Percentiles rank a stretch among this genome's conserved stretches.
phyloP scores from a whole-genome alignment of 2,113 vertebrate genomes.

The Odocoileus virginianus region DNA sequence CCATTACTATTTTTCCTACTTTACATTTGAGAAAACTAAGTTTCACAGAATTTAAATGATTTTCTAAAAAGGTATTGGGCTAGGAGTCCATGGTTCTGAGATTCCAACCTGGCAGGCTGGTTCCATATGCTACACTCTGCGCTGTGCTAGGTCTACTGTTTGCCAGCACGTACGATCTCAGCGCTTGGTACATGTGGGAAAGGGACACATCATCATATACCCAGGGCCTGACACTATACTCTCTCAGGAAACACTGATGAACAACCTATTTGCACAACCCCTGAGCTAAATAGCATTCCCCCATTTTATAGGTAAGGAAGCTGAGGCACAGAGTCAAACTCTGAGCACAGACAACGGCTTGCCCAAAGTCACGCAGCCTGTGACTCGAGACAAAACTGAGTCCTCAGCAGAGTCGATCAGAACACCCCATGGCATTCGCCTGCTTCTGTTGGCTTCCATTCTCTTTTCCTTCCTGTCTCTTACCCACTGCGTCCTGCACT shows the following conservation, averaged over 20 bases:
- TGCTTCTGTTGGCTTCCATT: not conserved
- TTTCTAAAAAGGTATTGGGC: not conserved
- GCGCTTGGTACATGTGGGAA: not conserved
- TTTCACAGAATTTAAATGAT: not conserved
- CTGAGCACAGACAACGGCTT: not conserved
- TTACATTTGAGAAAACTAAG: not conserved
- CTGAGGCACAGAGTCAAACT: not conserved
- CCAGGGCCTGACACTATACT: not conserved
- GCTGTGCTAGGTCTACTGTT: too few species aligned
- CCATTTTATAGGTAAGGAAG: not conserved
- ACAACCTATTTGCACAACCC: not conserved
- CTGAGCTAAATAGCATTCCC: not conserved
- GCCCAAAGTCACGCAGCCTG: not conserved
- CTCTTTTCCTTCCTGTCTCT: not conserved
- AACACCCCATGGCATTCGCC: rapidly evolving
- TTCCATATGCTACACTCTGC: not conserved
- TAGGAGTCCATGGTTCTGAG: not conserved
- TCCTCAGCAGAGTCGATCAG: rapidly evolving
- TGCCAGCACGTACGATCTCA: rapidly evolving
- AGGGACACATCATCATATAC: not conserved
- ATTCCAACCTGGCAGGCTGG: not conserved
- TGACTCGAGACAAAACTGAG: not conserved
- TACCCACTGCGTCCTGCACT: not conserved
- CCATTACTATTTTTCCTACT: not conserved
- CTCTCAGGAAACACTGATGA: not conserved